Evolutionary conservation across 2,113 vertebrate genomes (phyloP), one percentile per base, ranked within the genome.

Genomic region (Bungarus multicinctus): DNA sequence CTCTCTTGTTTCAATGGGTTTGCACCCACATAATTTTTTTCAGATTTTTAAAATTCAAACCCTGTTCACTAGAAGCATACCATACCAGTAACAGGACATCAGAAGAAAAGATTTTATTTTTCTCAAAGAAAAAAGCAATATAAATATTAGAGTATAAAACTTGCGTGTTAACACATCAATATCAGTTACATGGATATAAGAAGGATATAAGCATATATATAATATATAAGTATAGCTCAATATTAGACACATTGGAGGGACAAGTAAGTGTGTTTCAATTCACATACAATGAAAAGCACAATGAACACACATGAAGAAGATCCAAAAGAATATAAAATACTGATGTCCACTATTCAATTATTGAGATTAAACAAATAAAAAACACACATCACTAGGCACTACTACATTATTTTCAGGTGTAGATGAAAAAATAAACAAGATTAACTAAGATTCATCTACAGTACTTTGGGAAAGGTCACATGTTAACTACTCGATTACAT

Each of bases 61-160:
- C 25, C 30, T 55, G 43, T 34, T 53, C 53, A 6, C 1, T 39
- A 47, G 8, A 60, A 81, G 22, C 7, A 81, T 81, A 34, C 34
- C 18, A 81, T 43, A 57, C 92, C 1, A 2, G 0, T 81, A 94
- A 94, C 57, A 92, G 7, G 34, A 9, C 95, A 97, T 99, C 98
- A 99, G 98, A 98, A 98, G 98, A 98, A 98, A 98, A 94, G 91
- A 88, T 98, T 99, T 99, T 99, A 98, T 98, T 99, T 98, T 98
- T 98, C 98, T 98, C 98, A 98, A 99, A 99, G 98, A 97, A 98
- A 99, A 98, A 98, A 99, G 99, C 98, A 98, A 99, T 99, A 99
- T 99, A 99, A 99, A 99, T 99, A 99, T 99, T 99, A 99, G 99
- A 99, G 99, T 99, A 99, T 98, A 99, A 99, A 99, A 99, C 98